Percentiles rank a stretch among this genome's conserved stretches.
These are phyloP conservation scores for Bujurquina vittata DNA, from an alignment of 2,113 vertebrate genomes.

Conservation along the genomic window DNA sequence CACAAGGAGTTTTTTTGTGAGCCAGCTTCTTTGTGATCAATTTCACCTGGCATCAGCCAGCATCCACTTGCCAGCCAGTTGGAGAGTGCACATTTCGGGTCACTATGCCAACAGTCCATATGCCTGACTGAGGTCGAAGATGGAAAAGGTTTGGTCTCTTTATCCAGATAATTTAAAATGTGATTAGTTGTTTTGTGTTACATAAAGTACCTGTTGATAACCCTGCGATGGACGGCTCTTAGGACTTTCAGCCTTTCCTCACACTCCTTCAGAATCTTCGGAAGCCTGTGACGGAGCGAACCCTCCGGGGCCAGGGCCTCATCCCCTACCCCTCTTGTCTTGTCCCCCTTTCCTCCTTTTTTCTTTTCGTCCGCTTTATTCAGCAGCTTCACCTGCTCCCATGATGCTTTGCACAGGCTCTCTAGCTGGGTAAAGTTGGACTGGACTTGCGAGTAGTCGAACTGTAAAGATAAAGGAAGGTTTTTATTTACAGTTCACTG, in stretches of 20 bases:
- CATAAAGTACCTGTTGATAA: conserved; percentile 75
- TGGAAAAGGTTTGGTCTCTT: not conserved
- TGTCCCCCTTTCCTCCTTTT: conserved; percentile 51
- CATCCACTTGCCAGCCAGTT: not conserved
- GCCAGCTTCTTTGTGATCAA: not conserved
- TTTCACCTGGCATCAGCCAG: not conserved
- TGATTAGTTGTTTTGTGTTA: not conserved
- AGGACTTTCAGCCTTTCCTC: conserved; percentile 80
- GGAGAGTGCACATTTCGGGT: not conserved
- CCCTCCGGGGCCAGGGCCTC: conserved; percentile 7
- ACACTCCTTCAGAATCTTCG: conserved; percentile 76
- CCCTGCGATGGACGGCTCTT: conserved; percentile 78
- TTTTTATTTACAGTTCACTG: not conserved
- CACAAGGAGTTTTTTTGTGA: too few species aligned
- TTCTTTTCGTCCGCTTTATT: conserved; percentile 64
- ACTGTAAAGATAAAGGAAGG: conserved; percentile 35
- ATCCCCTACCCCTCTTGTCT: conserved; percentile 22
- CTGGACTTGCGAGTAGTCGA: conserved; percentile 77
- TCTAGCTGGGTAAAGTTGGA: conserved; percentile 73
- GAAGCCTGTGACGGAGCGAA: conserved; percentile 61
- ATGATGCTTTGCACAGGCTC: conserved; percentile 76
- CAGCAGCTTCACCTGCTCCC: conserved; percentile 77
- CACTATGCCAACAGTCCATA: not conserved
- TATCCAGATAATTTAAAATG: not conserved
- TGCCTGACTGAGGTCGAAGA: not conserved